Conservation (phyloP, 2,113 vertebrate genomes). For the Elanoides forficatus region DNA sequence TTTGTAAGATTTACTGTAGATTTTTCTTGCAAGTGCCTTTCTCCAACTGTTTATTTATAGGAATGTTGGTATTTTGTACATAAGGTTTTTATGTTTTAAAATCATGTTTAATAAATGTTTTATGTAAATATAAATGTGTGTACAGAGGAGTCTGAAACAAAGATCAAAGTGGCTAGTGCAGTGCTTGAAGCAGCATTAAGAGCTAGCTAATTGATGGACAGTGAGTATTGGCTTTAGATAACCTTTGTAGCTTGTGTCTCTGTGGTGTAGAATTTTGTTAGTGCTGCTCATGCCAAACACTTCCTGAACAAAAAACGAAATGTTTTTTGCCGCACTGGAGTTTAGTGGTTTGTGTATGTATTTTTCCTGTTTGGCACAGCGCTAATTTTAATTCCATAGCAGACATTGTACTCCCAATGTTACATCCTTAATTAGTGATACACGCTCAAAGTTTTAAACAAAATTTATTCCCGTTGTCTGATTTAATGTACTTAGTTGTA, state of each 20-base stretch:
- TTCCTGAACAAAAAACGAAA: neutral
- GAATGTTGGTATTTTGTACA: conserved; percentile 82
- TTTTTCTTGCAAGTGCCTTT: conserved; percentile 88
- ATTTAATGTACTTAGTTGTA: neutral
- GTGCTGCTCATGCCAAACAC: conserved; percentile 60
- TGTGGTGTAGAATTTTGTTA: conserved; percentile 52
- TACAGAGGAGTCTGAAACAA: conserved; percentile 71
- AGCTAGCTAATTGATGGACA: conserved; percentile 57
- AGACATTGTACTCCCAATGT: neutral
- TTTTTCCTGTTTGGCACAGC: neutral
- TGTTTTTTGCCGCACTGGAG: neutral
- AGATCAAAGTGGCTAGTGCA: conserved; percentile 68
- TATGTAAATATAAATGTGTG: conserved; percentile 77
- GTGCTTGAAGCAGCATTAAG: conserved; percentile 60
- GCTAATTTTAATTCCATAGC: neutral
- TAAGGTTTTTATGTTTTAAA: conserved; percentile 75
- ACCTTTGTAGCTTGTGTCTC: conserved; percentile 65
- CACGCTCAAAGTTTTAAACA: neutral
- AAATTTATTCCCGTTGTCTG: neutral
- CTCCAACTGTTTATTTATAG: conserved; percentile 85
- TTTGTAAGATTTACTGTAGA: conserved; percentile 82
- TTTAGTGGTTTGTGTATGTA: neutral
- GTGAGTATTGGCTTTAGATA: conserved; percentile 64
- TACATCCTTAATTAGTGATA: neutral
- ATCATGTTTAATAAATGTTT: conserved; percentile 79